Evolutionary conservation across 2,888 invertebrate species (phyloP), one percentile per base, ranked within the genome.

Genomic region (Orthonevra nobilis): DNA sequence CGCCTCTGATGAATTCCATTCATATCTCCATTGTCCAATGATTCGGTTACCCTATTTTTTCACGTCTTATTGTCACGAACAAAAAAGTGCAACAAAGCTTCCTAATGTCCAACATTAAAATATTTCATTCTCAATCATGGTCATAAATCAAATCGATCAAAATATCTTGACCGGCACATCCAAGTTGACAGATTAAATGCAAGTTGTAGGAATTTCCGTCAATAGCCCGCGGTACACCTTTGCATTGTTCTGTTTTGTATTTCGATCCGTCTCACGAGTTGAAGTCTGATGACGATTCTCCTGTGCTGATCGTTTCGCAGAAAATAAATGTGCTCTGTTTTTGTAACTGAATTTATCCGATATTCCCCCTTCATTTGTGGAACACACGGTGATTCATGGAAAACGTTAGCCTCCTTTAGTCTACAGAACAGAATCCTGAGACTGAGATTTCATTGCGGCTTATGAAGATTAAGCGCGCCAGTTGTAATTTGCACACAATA

Each of bases 121-220:
- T 83, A 82, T 81, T 82, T 82, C 61, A 58, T 68, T 73, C 52
- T n/a, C 42, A 58, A 69, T 68, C 48, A 32, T 19, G 58, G 26
- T 66, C 66, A 82, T 83, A 83, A 82, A 83, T 83, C 83, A 83
- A 83, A 82, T 74, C 82, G 70, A 81, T 83, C 83, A 82, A 83
- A 83, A 75, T 81, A 81, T 64, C 69, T 64, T 58, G 28, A 30
- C 34, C 58, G 74, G 75, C 72, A 81, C 82, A 81, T 69, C 81
- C 42, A 81, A 82, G 82, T 82, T 83, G 83, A 82, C 83, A 82
- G 70, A 82, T 82, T 82, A 82, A 83, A 83, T 82, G 73, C 77
- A 70, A 66, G 73, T 56, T 70, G 81, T 81, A 77, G 44, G 52
- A 28, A 61, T 81, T 81, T 82, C 23, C 2, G 1, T 15, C 20